Percentiles rank a stretch among this genome's conserved stretches.
These are phyloP conservation scores for Diuraphis noxia DNA, from an alignment of 1,140 invertebrate species.

Conservation along the genomic window DNA sequence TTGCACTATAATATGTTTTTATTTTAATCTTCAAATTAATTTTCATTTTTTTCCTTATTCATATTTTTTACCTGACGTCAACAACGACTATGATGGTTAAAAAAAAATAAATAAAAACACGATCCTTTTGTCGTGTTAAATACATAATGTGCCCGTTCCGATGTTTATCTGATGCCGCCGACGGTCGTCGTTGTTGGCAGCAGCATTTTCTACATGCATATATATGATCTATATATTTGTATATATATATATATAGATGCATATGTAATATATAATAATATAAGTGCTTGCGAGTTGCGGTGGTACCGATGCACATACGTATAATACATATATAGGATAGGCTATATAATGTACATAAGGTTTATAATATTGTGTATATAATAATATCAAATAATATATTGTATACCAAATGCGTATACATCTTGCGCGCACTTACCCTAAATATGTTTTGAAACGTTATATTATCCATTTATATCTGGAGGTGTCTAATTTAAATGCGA, in stretches of 20 bases:
- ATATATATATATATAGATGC: too few relatives aligned
- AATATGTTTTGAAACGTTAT: slow-evolving; percentile 53
- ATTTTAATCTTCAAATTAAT: slow-evolving; percentile 16
- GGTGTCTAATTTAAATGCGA: slow-evolving; percentile 52
- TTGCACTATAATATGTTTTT: not conserved
- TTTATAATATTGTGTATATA: not conserved
- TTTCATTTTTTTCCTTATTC: slow-evolving; percentile 13
- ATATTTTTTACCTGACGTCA: slow-evolving; percentile 20
- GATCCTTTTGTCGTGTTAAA: slow-evolving; percentile 40
- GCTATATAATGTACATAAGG: too few relatives aligned
- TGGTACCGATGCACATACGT: not conserved
- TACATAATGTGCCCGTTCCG: not conserved
- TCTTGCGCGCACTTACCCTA: slow-evolving; percentile 37
- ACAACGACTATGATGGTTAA: not conserved
- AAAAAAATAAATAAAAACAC: too few relatives aligned
- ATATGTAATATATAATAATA: not conserved
- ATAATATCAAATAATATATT: not conserved
- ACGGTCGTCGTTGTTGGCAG: not conserved
- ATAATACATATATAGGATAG: not conserved
- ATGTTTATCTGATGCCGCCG: not conserved
- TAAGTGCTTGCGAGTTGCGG: not conserved
- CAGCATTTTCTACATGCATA: not conserved
- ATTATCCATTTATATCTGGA: slow-evolving; percentile 37
- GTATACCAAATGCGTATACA: not conserved
- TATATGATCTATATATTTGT: not conserved